These are phyloP conservation scores for Dinomys branickii DNA, from an alignment of 2,113 vertebrate genomes.

Conservation along the genomic window DNA sequence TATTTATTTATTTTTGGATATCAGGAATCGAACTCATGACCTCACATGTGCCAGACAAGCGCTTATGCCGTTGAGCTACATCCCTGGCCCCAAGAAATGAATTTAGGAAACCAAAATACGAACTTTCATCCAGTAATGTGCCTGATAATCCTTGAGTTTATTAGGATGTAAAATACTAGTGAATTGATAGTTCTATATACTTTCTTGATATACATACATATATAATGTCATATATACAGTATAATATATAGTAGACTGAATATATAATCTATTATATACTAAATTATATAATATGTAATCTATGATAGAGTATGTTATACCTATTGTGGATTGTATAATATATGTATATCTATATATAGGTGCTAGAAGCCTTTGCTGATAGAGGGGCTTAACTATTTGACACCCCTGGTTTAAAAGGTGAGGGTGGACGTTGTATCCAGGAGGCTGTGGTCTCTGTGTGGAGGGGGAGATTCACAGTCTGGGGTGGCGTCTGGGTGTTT, in stretches of 20 bases:
- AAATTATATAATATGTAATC: neutral
- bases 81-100: too few species aligned
- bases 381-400: neutral
- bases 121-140: neutral
- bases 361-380: neutral
- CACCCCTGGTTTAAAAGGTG: rapidly evolving
- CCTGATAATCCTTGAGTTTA: neutral
- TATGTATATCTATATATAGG: neutral
- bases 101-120: neutral
- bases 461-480: neutral
- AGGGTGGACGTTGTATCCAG: neutral
- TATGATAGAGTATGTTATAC: neutral
- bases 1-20: too few species aligned
- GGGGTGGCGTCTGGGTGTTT: too few species aligned
- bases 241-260: neutral
- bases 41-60: too few species aligned
- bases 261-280: neutral
- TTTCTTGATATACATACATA: neutral
- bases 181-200: neutral
- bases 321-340: neutral
- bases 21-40: too few species aligned
- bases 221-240: neutral
- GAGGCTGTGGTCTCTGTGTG: neutral
- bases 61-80: too few species aligned
- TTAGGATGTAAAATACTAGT: neutral